Evolutionary conservation across 53 echinoderm and acorn worm genomes (phyloP).

Genomic region (Antedon mediterranea): DNA sequence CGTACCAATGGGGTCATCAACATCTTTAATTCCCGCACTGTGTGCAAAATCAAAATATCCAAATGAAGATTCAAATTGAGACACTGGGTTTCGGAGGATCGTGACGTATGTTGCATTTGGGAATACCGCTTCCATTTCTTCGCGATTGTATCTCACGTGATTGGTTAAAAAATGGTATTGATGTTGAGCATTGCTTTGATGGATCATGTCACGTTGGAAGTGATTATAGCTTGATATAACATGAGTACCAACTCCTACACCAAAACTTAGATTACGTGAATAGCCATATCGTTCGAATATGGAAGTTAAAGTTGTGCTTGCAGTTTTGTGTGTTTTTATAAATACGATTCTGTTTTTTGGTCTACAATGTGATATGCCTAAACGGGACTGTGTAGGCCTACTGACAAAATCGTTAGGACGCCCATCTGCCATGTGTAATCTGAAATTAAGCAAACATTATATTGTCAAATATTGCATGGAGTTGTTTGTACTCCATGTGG

Average conservation of each 20-base stretch:
- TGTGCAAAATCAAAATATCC: conserved; percentile 44
- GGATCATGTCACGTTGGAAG: conserved; percentile 36
- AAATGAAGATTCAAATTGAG: conserved; percentile 53
- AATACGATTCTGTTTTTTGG: conserved; percentile 3
- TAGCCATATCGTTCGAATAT: conserved; percentile 56
- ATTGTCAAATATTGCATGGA: too few relatives aligned
- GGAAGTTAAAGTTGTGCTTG: conserved; percentile 9
- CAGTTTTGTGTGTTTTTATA: conserved; percentile 12
- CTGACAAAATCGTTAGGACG: too few relatives aligned
- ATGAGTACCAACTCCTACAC: conserved; percentile 19
- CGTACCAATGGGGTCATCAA: not conserved
- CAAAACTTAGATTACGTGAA: not conserved
- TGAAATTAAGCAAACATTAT: too few relatives aligned
- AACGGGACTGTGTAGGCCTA: too few relatives aligned
- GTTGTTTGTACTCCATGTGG: too few relatives aligned
- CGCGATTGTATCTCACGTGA: conserved; percentile 41
- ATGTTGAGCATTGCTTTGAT: not conserved
- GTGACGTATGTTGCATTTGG: conserved; percentile 55
- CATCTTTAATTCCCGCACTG: not conserved
- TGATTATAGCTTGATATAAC: conserved; percentile 44
- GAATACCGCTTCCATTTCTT: conserved; percentile 39
- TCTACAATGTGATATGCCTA: not conserved
- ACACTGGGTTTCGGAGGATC: conserved; percentile 44
- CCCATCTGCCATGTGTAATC: too few relatives aligned
- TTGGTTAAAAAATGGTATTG: conserved; percentile 23